phyloP scores from a whole-genome alignment of 2,113 vertebrate genomes.

The Myanophis thanlyinensis region DNA sequence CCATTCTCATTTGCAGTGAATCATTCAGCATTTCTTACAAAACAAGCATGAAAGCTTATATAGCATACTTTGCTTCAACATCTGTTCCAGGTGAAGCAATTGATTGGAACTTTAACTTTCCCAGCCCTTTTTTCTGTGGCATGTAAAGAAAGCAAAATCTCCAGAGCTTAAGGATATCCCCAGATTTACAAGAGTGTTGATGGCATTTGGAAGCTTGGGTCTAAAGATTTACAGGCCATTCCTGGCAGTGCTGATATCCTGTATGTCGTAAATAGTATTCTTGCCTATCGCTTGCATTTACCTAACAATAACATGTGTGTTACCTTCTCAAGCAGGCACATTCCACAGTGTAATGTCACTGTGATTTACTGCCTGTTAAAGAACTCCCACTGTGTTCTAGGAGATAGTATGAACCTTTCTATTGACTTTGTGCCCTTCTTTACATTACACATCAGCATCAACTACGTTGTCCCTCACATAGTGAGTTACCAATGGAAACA shows the following conservation, averaged over 20 bases:
- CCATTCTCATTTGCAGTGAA: not conserved
- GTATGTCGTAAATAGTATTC: not conserved
- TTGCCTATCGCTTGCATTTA: not conserved
- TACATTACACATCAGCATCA: not conserved
- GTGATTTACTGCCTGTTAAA: conserved; percentile 1
- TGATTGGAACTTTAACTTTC: not conserved
- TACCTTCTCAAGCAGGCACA: not conserved
- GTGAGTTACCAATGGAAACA: conserved; percentile 23
- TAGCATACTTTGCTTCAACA: conserved; percentile 18
- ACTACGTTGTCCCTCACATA: not conserved
- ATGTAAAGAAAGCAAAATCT: not conserved
- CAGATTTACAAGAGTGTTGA: not conserved
- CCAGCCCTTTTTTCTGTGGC: rapidly evolving
- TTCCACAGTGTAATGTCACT: not conserved
- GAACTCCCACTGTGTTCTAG: not conserved
- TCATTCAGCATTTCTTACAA: not conserved
- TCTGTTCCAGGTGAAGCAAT: conserved; percentile 22
- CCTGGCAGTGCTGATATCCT: not conserved
- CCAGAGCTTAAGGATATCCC: not conserved
- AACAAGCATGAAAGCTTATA: conserved; percentile 34
- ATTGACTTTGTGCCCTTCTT: not conserved
- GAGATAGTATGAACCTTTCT: not conserved
- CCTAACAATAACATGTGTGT: not conserved
- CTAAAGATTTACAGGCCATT: not conserved
- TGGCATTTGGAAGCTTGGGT: not conserved